Evolutionary conservation across 1,140 invertebrate genomes (phyloP).

Genomic region (Drosophila lacertosa): DNA sequence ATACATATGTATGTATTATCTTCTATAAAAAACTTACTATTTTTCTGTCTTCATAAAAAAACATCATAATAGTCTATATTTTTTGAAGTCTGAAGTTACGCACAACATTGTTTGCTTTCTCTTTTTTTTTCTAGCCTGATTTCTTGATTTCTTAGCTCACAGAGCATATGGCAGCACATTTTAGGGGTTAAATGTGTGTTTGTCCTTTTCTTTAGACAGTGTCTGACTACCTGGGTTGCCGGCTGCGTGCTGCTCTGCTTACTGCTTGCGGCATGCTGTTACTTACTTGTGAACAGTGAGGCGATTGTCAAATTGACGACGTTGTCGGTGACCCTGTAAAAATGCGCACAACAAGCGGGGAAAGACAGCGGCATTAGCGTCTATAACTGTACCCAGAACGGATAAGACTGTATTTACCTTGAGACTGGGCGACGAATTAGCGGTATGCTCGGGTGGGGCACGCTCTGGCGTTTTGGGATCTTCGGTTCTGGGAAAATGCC

Average conservation of each 20-base stretch:
- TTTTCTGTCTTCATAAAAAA: neutral
- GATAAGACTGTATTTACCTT: slow-evolving; percentile 47
- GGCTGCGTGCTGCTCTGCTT: slow-evolving; percentile 10
- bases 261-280: slow-evolving; percentile 3
- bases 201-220: neutral
- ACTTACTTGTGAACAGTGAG: slow-evolving; percentile 76
- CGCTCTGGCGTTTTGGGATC: slow-evolving; percentile 59
- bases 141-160: slow-evolving; percentile 14
- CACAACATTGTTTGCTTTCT: neutral
- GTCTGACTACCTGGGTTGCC: slow-evolving; percentile 46
- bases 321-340: slow-evolving; percentile 46
- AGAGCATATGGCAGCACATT: slow-evolving; percentile 15
- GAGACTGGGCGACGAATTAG: slow-evolving; percentile 70
- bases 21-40: too few species aligned
- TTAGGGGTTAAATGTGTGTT: slow-evolving; percentile 33
- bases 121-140: neutral
- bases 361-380: slow-evolving; percentile 7
- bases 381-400: slow-evolving; percentile 25
- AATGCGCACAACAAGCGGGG: slow-evolving; percentile 3
- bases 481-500: slow-evolving; percentile 58
- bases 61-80: neutral
- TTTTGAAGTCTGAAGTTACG: too few species aligned
- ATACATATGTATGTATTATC: too few species aligned
- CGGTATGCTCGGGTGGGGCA: slow-evolving; percentile 45
- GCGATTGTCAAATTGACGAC: slow-evolving; percentile 54